Evolutionary conservation across 2,113 vertebrate genomes (phyloP).

Genomic region (Grammomys surdaster): DNA sequence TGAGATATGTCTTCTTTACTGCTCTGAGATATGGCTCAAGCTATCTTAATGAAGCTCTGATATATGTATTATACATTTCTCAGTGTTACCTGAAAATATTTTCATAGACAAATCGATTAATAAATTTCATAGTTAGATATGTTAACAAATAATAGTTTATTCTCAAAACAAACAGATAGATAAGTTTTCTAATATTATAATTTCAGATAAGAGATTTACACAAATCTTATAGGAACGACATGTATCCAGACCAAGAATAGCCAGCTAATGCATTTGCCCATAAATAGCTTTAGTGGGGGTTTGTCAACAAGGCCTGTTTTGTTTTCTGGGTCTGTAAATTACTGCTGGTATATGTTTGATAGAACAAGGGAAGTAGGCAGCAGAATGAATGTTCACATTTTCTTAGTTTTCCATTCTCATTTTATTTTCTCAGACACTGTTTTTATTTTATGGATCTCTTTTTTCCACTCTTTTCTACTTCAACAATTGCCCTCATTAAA

Average conservation of each 20-base stretch:
- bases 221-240: neutral
- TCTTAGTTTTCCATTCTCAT: neutral
- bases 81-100: neutral
- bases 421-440: neutral
- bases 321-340: neutral
- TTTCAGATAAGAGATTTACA: constrained; percentile 44
- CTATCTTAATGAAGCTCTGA: neutral
- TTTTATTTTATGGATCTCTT: neutral
- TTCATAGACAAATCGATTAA: neutral
- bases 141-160: neutral
- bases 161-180: neutral
- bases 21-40: neutral
- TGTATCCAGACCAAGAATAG: neutral
- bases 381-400: neutral
- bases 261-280: neutral
- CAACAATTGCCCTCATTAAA: constrained; percentile 5
- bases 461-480: neutral
- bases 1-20: neutral
- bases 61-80: neutral
- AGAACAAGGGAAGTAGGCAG: neutral
- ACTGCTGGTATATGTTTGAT: neutral
- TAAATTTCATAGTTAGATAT: neutral
- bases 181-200: neutral
- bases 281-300: neutral
- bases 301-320: neutral